Evolutionary conservation across 2,113 vertebrate species (phyloP), one percentile per base, ranked within the genome.

Genomic region (Crocuta crocuta): DNA sequence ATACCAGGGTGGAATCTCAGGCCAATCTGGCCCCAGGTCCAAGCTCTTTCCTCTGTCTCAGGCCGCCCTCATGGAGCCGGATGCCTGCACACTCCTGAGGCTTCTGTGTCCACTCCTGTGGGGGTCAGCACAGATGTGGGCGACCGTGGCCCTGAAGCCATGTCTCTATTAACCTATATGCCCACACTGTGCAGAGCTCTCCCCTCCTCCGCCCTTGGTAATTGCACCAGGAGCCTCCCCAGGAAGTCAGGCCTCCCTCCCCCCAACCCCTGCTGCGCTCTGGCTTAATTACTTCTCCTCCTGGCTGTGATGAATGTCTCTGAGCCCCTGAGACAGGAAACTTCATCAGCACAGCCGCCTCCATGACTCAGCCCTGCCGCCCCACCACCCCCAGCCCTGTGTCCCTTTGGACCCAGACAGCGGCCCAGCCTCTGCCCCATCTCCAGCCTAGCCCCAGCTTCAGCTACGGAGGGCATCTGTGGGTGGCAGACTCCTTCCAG

Each of bases 231-330:
- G 63, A 82, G 39, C 73, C 94, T 89, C 83, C n/a, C 2, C 89
- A 89, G 97, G 53, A 55, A 79, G 48, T 4, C 81, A 10, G 63
- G 21, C 43, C 16, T 79, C 86, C 31, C 16, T 39, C 23, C 39
- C 55, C 11, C 11, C 15, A 0, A 13, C 21, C 13, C 61, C 71
- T 76, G 11, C n/a, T 13, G 28, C 31, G 66, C 65, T 90, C 82
- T 48, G 94, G 23, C 70, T 98, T 98, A 97, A 97, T 98, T 92
- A 97, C 97, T 84, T 53, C 84, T 96, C 61, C 50, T 89, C 31
- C 63, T 61, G 65, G 28, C 81, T 92, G 79, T 97, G 90, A 97
- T 96, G 84, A 90, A 83, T 4, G 48, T 68, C 61, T 83, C 53
- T 1, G 48, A 87, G 74, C 94, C 93, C 48, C 92, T 68, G 97